Evolutionary conservation across 2,113 vertebrate genomes (phyloP).

Genomic region (Canis aureus): DNA sequence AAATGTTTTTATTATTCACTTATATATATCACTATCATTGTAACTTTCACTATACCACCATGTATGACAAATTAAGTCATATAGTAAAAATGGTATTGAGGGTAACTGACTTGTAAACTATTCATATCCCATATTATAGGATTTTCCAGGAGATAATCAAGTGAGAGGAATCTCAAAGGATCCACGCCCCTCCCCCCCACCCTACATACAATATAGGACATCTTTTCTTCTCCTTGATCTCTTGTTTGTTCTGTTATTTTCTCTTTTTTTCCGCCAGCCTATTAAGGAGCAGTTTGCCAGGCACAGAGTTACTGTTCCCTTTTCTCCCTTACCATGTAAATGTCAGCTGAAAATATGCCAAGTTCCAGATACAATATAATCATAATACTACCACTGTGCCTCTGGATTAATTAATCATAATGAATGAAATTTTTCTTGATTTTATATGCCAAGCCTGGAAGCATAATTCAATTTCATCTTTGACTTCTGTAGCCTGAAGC

Average conservation of each 20-base stretch:
- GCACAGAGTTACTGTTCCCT: constrained; percentile 17
- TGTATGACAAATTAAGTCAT: constrained; percentile 43
- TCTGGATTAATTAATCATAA: constrained; percentile 86
- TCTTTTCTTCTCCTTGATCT: constrained; percentile 3
- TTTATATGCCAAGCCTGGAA: constrained; percentile 85
- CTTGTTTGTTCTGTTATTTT: not conserved
- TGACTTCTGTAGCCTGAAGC: constrained; percentile 80
- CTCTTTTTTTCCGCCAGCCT: not conserved
- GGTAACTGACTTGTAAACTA: not conserved
- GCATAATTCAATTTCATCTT: constrained; percentile 80
- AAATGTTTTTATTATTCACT: constrained; percentile 45
- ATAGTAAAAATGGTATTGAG: not conserved
- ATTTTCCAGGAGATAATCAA: constrained; percentile 47
- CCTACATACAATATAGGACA: not conserved
- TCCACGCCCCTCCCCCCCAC: not conserved
- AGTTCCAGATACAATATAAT: constrained; percentile 74
- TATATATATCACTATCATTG: not conserved
- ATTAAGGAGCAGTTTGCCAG: constrained; percentile 15
- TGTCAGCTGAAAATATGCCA: constrained; percentile 71
- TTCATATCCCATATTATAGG: not conserved
- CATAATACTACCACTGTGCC: constrained; percentile 85
- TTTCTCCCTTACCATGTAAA: constrained; percentile 56
- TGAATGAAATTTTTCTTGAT: constrained; percentile 87
- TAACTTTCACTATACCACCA: constrained; percentile 32
- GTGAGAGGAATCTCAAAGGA: not conserved